Evolutionary conservation across 2,797 vertebrate species (phyloP).

Genomic region (Sebastes glaucus): DNA sequence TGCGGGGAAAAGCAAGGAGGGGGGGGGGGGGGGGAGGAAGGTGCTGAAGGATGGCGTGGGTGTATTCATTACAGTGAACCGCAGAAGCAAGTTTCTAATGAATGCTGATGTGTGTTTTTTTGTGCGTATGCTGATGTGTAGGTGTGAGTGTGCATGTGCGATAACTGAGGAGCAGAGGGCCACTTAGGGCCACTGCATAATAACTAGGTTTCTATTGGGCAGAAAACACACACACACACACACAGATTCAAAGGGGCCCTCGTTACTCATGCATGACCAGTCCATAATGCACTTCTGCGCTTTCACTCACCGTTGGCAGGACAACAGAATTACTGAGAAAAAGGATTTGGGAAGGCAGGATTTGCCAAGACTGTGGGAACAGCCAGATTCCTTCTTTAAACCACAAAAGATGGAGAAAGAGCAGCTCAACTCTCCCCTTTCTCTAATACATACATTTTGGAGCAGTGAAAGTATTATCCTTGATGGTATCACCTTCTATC

Average conservation of each 20-base stretch:
- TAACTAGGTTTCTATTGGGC: constrained; percentile 54
- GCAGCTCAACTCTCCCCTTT: constrained; percentile 52
- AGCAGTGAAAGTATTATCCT: constrained; percentile 42
- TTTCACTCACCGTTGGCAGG: constrained; percentile 82
- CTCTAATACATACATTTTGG: constrained; percentile 48
- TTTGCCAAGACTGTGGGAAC: constrained; percentile 80
- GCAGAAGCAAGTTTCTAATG: constrained; percentile 58
- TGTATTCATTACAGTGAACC: constrained; percentile 56
- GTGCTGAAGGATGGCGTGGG: constrained; percentile 43
- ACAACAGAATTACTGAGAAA: constrained; percentile 80
- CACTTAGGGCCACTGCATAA: constrained; percentile 62
- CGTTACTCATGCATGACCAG: constrained; percentile 82
- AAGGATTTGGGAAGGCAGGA: constrained; percentile 70
- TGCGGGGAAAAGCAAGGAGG: constrained; percentile 13
- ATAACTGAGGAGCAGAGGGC: constrained; percentile 44
- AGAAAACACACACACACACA: constrained; percentile 21
- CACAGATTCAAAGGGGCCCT: constrained; percentile 65
- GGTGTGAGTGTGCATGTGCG: constrained; percentile 31
- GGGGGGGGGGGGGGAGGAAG: not conserved
- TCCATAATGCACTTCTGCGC: constrained; percentile 81
- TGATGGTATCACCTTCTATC: constrained; percentile 35
- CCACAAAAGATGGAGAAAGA: constrained; percentile 69
- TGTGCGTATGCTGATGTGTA: constrained; percentile 14
- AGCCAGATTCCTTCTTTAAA: constrained; percentile 63
- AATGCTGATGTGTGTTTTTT: constrained; percentile 43